Evolutionary conservation across 2,888 invertebrate genomes (phyloP), one percentile per base, ranked within the genome.

Genomic region (Byasa hedistus): DNA sequence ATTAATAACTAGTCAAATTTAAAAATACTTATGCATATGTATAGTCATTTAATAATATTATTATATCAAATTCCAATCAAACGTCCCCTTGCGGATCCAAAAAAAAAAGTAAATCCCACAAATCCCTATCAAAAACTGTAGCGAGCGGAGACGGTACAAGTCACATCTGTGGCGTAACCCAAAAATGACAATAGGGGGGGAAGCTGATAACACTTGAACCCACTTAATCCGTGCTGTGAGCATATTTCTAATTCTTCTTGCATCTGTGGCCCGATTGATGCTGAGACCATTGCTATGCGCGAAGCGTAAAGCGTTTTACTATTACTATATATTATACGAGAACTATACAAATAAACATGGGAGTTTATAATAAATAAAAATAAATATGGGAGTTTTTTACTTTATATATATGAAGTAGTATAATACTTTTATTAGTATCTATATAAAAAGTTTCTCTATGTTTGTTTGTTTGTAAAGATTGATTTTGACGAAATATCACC

Each of bases 221-320:
- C 81, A 83, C 82, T 84, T 85, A 85, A 85, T 85, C 85, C 84
- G 73, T 72, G 71, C 51, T 70, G 69, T 72, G 75, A 76, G 81
- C 80, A 81, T 82, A 80, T 81, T 79, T 82, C 79, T 85, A 84
- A 85, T 85, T 83, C 83, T 80, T 81, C 75, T 74, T 80, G 76
- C 85, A 85, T 84, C 86, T 85, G 85, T 79, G 86, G 75, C 79
- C 78, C 66, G 54, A 2, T 56, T 27, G 68, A 51, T 65, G 68
- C 52, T 65, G 68, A 2, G 67, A 62, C 10, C 21, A 23, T 52
- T 10, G 23, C 22, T 21, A 39, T 23, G 27, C 21, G 61, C 57
- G 61, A 19, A 61, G 65, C 65, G 60, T 57, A 2, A 57, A 57
- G n/a, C 27, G 58, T n/a, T 56, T 55, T 60, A 17, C 3, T 21